These are phyloP conservation scores for Borostomias antarcticus DNA, from an alignment of 2,797 vertebrate genomes.

Conservation along the genomic window DNA sequence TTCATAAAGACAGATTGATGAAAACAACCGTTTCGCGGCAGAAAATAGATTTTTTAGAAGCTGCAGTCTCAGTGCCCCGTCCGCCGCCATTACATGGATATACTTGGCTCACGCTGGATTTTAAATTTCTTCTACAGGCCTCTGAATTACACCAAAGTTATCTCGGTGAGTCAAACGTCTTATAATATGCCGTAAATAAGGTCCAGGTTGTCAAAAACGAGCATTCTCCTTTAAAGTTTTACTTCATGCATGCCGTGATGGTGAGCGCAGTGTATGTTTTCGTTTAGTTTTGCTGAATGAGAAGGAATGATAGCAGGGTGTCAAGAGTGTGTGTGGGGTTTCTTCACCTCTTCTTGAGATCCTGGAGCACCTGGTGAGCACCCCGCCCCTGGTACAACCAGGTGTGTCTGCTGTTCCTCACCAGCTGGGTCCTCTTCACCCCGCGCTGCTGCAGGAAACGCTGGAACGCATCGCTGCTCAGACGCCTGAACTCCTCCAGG, in stretches of 20 bases:
- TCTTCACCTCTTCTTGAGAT: conserved; percentile 87
- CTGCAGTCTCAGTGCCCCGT: no score
- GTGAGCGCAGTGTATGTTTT: no score
- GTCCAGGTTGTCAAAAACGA: neutral
- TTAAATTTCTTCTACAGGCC: no score
- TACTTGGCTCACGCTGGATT: no score
- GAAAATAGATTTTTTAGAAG: no score
- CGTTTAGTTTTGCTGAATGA: neutral
- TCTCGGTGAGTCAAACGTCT: neutral
- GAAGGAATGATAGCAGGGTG: neutral
- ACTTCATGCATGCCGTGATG: neutral
- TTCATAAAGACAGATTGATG: no score
- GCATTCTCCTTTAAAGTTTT: neutral
- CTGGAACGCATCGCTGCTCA: conserved; percentile 94
- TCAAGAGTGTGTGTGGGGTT: neutral
- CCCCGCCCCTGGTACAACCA: conserved; percentile 98
- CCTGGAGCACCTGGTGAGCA: conserved; percentile 89
- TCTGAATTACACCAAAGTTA: no score
- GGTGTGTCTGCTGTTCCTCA: conserved; percentile 96
- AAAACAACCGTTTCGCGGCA: no score
- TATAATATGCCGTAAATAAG: neutral
- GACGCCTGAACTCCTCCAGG: conserved; percentile 89
- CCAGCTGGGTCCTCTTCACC: conserved; percentile 90
- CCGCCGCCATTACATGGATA: no score
- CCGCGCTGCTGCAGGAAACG: conserved; percentile 88